Evolutionary conservation across 2,888 invertebrate genomes (phyloP).

Genomic region (Rhopalosiphum nymphaeae): DNA sequence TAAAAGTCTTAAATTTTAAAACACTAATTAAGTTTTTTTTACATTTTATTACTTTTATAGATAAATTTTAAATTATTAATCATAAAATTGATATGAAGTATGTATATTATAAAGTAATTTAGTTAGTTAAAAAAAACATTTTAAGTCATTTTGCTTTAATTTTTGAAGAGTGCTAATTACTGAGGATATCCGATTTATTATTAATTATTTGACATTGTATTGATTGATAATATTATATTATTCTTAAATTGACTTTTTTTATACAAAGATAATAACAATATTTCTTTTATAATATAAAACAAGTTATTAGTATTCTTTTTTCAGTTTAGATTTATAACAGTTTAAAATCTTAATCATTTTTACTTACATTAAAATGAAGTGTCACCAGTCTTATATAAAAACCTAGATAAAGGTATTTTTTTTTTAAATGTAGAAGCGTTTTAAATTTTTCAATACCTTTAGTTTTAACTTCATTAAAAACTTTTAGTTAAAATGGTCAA

Average conservation of each 20-base stretch:
- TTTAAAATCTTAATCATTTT: neutral
- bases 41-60: neutral
- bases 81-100: neutral
- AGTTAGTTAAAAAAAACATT: too few relatives aligned
- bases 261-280: neutral
- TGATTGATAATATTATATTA: neutral
- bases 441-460: slow-evolving; percentile 19
- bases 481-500: slow-evolving; percentile 43
- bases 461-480: slow-evolving; percentile 41
- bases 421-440: neutral
- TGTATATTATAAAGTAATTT: neutral
- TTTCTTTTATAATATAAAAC: neutral
- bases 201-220: neutral
- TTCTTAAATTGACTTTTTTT: neutral
- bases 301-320: neutral
- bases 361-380: neutral
- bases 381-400: neutral
- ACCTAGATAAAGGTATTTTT: neutral
- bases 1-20: neutral
- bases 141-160: neutral
- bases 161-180: neutral
- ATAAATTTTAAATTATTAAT: neutral
- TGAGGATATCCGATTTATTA: neutral
- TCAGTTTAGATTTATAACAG: neutral
- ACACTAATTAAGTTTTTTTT: neutral